Base-by-base conservation (phyloP, 2,797 vertebrate genomes). In the Pogoniulus pusillus region DNA sequence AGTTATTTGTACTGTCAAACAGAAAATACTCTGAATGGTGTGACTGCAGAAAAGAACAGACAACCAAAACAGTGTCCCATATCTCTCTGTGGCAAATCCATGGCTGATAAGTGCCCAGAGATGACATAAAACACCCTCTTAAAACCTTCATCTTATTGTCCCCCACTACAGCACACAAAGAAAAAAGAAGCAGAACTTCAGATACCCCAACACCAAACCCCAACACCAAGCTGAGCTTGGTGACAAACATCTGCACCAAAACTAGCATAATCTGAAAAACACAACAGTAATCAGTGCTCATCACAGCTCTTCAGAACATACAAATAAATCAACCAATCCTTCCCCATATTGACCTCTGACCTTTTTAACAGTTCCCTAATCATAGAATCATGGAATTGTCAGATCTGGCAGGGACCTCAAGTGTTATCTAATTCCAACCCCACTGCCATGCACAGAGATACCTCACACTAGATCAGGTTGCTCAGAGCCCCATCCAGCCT, bases 1-100 rank as follows among this genome's bases (percentile, higher is more conserved):
- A 89, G 54, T 18, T 34, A 91, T 81, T 90, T 59, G 62, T 68
- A 73, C 80, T 86, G 90, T 93, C 75, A 77, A 65, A 54, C 41
- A 49, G 69, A 55, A 84, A 79, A 71, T 41, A 65, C 37, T 4
- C 10, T 64, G 43, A 73, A 70, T 9, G 41, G 23, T 65, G 22
- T 39, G 39, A 49, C 69, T 43, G 43, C 27, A 88, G 64, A 54
- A 58, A 34, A 69, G 27, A 62, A 70, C 3, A 58, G 70, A 41
- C 12, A 73, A 54, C 15, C n/a, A 47, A 68, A 81, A 47, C 29
- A 70, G 39, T 3, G 7, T 23, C 4, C 27, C 34, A 37, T 22
- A 70, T 12, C 45, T 18, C 24, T 51, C 22, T 45, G 24, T 24
- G 39, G 17, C 39, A 89, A 19, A 77, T 7, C 54, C 30, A 37